Percentiles rank a stretch among this genome's conserved stretches.
Conservation (phyloP, 2,888 invertebrate genomes). For the Hemicrepidius hirtus region DNA sequence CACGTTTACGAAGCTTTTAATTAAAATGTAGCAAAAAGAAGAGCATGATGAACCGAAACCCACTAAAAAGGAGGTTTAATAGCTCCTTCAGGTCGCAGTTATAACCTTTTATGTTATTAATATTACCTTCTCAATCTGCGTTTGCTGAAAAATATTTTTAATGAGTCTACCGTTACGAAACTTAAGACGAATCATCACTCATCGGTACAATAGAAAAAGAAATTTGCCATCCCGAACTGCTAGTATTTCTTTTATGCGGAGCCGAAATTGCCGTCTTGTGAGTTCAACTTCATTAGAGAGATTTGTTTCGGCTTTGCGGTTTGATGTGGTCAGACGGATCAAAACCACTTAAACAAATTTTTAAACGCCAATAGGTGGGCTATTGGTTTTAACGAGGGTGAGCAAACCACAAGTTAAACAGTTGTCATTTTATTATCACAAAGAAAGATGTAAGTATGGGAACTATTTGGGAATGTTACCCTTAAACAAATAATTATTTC, state of each 20-base stretch:
- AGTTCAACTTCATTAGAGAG: slow-evolving; percentile 30
- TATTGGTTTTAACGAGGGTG: not conserved
- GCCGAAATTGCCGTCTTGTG: slow-evolving; percentile 18
- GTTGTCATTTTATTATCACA: not conserved
- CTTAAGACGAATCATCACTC: slow-evolving; percentile 8
- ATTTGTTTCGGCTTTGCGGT: slow-evolving; percentile 29
- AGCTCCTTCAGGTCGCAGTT: not conserved
- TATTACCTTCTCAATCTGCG: not conserved
- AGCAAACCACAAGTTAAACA: not conserved
- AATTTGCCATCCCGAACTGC: slow-evolving; percentile 10
- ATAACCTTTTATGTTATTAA: too few species aligned
- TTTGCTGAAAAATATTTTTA: slow-evolving; percentile 1
- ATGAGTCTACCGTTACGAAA: not conserved
- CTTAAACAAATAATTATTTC: too few species aligned
- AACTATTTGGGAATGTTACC: too few species aligned
- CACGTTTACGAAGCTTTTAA: too few species aligned
- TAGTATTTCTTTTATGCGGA: slow-evolving; percentile 2
- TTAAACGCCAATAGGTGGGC: not conserved
- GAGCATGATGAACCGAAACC: too few species aligned
- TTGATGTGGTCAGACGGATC: not conserved
- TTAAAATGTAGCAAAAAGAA: too few species aligned
- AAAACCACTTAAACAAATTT: slow-evolving; percentile 17
- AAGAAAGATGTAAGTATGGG: too few species aligned
- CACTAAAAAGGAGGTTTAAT: too few species aligned
- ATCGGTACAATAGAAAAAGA: slow-evolving; percentile 9